phyloP scores from a whole-genome alignment of 2,888 invertebrate genomes.

The Cosmia pyralina region DNA sequence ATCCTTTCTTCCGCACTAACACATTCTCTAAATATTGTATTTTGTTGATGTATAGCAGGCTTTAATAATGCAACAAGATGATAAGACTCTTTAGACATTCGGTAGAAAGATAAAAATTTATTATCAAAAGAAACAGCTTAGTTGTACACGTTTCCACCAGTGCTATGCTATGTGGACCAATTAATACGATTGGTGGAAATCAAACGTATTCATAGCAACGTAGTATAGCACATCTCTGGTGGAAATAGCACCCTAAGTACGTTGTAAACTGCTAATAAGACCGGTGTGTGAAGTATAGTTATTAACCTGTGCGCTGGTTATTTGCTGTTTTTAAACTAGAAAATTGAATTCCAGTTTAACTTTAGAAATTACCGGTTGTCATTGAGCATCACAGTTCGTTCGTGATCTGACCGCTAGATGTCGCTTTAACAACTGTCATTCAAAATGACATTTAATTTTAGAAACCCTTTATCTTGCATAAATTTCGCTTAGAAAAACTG shows the following conservation, averaged over 20 bases:
- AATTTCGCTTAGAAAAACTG: neutral
- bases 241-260: neutral
- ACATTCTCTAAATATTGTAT: too few species aligned
- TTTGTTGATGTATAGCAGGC: too few species aligned
- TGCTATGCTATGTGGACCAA: too few species aligned
- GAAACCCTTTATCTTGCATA: conserved; percentile 34
- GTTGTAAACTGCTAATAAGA: conserved; percentile 6
- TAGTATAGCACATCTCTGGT: too few species aligned
- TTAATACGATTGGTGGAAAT: too few species aligned
- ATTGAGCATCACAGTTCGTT: conserved; percentile 54
- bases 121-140: too few species aligned
- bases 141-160: too few species aligned
- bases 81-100: too few species aligned
- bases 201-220: too few species aligned
- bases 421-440: conserved; percentile 80
- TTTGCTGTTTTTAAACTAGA: conserved; percentile 15
- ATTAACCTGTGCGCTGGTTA: neutral
- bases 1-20: too few species aligned
- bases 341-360: conserved; percentile 32
- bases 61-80: too few species aligned
- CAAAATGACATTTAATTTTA: conserved; percentile 82
- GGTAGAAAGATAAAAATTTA: too few species aligned
- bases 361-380: conserved; percentile 41
- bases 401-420: conserved; percentile 77
- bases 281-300: neutral